Conservation (phyloP, 2,888 invertebrate genomes). For the Oxystoma pomonae region DNA sequence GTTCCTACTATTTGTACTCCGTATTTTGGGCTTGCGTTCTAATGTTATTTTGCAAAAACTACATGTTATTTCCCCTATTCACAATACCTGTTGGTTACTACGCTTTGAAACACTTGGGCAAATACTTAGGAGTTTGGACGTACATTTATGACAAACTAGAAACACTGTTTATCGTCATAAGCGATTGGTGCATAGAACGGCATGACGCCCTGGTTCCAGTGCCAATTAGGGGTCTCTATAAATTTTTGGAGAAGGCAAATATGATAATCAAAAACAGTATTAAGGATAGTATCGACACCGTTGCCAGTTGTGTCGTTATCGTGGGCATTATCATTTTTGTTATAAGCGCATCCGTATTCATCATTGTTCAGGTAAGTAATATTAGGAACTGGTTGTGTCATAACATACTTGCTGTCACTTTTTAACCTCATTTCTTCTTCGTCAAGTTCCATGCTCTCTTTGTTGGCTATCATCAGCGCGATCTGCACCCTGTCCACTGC, state of each 20-base stretch:
- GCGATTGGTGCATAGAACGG: conserved; percentile 61
- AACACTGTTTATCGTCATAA: conserved; percentile 36
- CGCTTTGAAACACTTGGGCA: conserved; percentile 53
- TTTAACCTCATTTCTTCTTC: too few relatives aligned
- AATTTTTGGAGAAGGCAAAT: conserved; percentile 64
- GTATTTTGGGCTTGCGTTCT: conserved; percentile 78
- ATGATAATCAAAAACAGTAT: conserved; percentile 58
- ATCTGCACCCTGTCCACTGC: too few relatives aligned
- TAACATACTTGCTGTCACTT: too few relatives aligned
- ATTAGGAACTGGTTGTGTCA: too few relatives aligned
- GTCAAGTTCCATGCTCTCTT: too few relatives aligned
- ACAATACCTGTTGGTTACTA: conserved; percentile 74
- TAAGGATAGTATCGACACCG: conserved; percentile 77
- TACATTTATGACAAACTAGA: conserved; percentile 46
- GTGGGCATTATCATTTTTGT: conserved; percentile 77
- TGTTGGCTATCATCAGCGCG: too few relatives aligned
- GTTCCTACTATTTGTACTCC: conserved; percentile 69
- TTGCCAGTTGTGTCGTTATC: conserved; percentile 83
- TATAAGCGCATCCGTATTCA: conserved; percentile 75
- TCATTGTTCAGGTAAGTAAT: conserved; percentile 78
- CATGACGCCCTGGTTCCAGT: conserved; percentile 68
- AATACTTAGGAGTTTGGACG: conserved; percentile 53
- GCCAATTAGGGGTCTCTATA: conserved; percentile 72
- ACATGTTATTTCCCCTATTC: conserved; percentile 75
- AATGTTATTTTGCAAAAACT: conserved; percentile 82